Conservation (phyloP, 2,113 vertebrate species). For the Cricetomys ansorgei region DNA sequence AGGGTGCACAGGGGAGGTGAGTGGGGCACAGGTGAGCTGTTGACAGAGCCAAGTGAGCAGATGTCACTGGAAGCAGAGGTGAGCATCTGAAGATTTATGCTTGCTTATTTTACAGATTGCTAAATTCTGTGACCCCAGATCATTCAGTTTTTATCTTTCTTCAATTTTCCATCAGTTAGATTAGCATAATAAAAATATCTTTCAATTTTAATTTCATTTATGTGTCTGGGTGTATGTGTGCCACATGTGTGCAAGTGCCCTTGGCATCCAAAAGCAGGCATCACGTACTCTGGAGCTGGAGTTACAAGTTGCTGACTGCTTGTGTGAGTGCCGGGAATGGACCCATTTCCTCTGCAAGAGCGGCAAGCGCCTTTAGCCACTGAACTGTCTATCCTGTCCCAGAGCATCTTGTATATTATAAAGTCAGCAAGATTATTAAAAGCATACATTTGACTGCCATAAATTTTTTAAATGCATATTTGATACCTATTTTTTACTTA, state of each 20-base stretch:
- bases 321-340: not conserved
- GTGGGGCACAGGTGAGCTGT: not conserved
- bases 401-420: not conserved
- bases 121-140: not conserved
- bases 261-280: not conserved
- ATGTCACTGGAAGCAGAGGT: not conserved
- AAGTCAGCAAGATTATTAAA: not conserved
- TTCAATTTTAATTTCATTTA: not conserved
- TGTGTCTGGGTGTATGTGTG: not conserved
- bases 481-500: not conserved
- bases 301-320: not conserved
- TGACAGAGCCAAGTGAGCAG: not conserved
- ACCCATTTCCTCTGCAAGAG: not conserved
- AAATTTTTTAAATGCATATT: not conserved
- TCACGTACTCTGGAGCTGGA: not conserved
- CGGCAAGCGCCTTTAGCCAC: no score
- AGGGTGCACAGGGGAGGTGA: not conserved
- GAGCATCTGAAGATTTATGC: not conserved
- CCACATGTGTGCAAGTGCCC: no score
- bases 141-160: slow-evolving; percentile 33
- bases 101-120: not conserved
- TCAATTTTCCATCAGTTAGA: not conserved
- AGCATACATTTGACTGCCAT: not conserved
- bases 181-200: not conserved
- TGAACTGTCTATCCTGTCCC: not conserved